These are phyloP conservation scores for Andrena fulva DNA, from an alignment of 2,888 invertebrate species.

Conservation along the genomic window DNA sequence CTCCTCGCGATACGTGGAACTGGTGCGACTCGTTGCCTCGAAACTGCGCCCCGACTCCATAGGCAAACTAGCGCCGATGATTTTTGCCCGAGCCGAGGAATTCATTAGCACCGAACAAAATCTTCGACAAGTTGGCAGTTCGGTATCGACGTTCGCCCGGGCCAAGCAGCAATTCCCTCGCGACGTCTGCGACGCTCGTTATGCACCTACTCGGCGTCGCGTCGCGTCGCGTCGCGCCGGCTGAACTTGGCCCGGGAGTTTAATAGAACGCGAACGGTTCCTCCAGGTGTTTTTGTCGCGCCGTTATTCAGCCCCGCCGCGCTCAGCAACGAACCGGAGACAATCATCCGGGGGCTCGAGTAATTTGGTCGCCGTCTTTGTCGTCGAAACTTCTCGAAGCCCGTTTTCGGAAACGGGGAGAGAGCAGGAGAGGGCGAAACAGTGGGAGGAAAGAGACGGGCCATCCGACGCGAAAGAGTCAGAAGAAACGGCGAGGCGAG, in stretches of 20 bases:
- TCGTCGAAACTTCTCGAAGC: slow-evolving; percentile 43
- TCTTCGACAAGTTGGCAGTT: too few species aligned
- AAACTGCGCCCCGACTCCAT: too few species aligned
- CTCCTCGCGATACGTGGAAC: background rate
- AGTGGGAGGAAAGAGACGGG: background rate
- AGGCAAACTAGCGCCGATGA: too few species aligned
- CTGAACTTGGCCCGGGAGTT: slow-evolving; percentile 32
- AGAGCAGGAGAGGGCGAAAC: background rate
- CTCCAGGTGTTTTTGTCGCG: slow-evolving; percentile 63
- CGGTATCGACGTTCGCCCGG: background rate
- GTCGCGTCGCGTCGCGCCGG: slow-evolving; percentile 14
- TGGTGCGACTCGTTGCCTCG: too few species aligned
- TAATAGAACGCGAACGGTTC: slow-evolving; percentile 58
- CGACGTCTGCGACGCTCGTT: slow-evolving; percentile 1
- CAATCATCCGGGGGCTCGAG: slow-evolving; percentile 61
- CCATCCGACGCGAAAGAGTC: slow-evolving; percentile 17
- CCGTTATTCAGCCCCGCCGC: slow-evolving; percentile 54
- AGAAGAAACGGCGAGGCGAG: slow-evolving; percentile 20
- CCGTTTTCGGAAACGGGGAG: slow-evolving; percentile 47
- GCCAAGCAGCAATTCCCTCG: background rate
- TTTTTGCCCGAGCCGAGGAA: too few species aligned
- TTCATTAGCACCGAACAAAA: too few species aligned
- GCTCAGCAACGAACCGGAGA: slow-evolving; percentile 60
- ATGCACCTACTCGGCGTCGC: slow-evolving; percentile 3
- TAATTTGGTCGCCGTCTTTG: slow-evolving; percentile 60